Percentiles rank a stretch among this genome's conserved stretches.
Conservation (phyloP, 2,888 invertebrate genomes). For the Cantharis lateralis region DNA sequence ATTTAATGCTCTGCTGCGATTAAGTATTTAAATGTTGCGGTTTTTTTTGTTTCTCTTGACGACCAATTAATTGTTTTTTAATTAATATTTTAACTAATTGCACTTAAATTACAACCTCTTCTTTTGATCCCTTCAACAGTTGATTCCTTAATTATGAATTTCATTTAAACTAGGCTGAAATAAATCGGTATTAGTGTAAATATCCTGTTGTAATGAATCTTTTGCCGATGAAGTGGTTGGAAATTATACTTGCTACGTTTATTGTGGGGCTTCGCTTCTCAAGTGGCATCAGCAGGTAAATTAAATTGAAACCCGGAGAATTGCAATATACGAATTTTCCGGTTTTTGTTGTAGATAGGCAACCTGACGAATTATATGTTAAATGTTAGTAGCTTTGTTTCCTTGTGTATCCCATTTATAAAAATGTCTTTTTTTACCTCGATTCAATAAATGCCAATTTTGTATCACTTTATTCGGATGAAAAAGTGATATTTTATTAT, state of each 20-base stretch:
- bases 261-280: constrained; percentile 32
- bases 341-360: constrained; percentile 32
- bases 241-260: constrained; percentile 28
- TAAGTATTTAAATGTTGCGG: not conserved
- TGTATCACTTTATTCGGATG: constrained; percentile 29
- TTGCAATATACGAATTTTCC: constrained; percentile 33
- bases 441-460: constrained; percentile 43
- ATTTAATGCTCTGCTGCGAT: not conserved
- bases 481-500: constrained; percentile 13
- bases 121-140: constrained; percentile 1
- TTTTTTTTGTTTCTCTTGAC: not conserved
- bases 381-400: constrained; percentile 35
- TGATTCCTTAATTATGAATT: constrained; percentile 21
- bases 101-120: not conserved
- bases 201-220: constrained; percentile 26
- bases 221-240: constrained; percentile 27
- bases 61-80: not conserved
- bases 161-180: constrained; percentile 7
- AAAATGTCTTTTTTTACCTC: constrained; percentile 35
- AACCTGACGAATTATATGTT: constrained; percentile 25
- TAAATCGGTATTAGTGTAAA: constrained; percentile 28
- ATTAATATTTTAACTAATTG: not conserved
- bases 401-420: constrained; percentile 39
- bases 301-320: constrained; percentile 41
- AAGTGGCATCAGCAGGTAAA: constrained; percentile 38